Conservation (phyloP, 2,888 invertebrate genomes). For the Drosophila rellima region DNA sequence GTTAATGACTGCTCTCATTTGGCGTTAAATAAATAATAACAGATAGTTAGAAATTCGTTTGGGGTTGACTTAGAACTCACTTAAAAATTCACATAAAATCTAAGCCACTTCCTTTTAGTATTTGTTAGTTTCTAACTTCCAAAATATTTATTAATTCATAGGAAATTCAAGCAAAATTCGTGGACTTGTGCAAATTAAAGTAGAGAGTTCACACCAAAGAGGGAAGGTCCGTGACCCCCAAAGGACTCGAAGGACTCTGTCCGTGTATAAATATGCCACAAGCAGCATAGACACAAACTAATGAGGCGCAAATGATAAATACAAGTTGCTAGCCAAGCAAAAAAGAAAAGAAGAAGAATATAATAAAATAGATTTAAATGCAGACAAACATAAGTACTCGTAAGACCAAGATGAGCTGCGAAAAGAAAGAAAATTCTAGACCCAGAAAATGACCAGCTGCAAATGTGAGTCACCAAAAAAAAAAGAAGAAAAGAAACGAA, state of each 20-base stretch:
- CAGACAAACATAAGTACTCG: constrained; percentile 38
- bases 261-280: constrained; percentile 53
- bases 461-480: constrained; percentile 54
- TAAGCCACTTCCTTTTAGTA: constrained; percentile 12
- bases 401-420: constrained; percentile 1
- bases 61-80: neutral
- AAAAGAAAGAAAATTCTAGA: neutral
- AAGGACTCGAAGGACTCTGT: constrained; percentile 12
- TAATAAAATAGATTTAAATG: constrained; percentile 17
- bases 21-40: neutral
- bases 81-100: constrained; percentile 6
- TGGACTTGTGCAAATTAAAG: constrained; percentile 8
- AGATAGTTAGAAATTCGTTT: neutral
- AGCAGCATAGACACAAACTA: constrained; percentile 57
- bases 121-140: constrained; percentile 2
- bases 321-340: constrained; percentile 59
- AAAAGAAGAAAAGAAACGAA: constrained; percentile 7
- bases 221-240: constrained; percentile 34
- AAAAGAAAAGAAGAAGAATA: constrained; percentile 10
- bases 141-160: constrained; percentile 10
- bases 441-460: constrained; percentile 28
- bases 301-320: constrained; percentile 79
- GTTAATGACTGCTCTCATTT: neutral
- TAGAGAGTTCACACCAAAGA: neutral
- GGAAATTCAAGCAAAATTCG: constrained; percentile 7